Evolutionary conservation across 2,797 vertebrate species (phyloP), one percentile per base, ranked within the genome.

Genomic region (Presbytis comata): DNA sequence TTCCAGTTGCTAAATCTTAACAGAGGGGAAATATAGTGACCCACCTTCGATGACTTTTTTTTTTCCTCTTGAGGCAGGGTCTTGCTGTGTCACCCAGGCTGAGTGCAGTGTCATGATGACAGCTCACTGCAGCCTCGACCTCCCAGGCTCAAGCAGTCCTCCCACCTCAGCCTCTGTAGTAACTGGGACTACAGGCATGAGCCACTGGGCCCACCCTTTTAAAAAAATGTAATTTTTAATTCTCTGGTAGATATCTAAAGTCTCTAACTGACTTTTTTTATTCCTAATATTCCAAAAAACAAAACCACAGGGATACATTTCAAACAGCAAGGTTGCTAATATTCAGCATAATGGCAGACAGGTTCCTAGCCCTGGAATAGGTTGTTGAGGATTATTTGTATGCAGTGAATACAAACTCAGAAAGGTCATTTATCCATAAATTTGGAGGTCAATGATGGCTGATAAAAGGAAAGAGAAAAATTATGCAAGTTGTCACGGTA

Each of bases 201-300:
- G 33, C 33, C 33, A 19, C 16, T 67, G 16, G 17, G 33, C 16
- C 33, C 16, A n/a, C 1, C 33, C 33, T 67, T 67, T 67, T 19
- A 67, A 55, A 96, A 59, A 96, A 89, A 78, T 0, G 0, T 55
- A 55, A 82, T 84, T 3, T 22, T 9, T 86, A 79, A 44, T 82
- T 93, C 44, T 83, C 26, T 83, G 53, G 78, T 33, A 93, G 64
- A 95, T 91, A 85, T 95, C 8, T 55, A 89, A 59, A 93, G 91
- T 6, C 44, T 87, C 91, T 86, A 89, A 46, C 14, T 72, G 22
- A 76, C 21, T 74, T 44, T 83, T 89, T 86, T 24, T 93, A 96
- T 95, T 79, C 41, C 16, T 70, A 80, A 61, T 53, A 33, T 59
- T 39, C 6, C 14, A 21, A 70, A 46, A n/a, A 70, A 61, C 8